These are phyloP conservation scores for Heliconius congener DNA, from an alignment of 1,140 invertebrate genomes.

Conservation along the genomic window DNA sequence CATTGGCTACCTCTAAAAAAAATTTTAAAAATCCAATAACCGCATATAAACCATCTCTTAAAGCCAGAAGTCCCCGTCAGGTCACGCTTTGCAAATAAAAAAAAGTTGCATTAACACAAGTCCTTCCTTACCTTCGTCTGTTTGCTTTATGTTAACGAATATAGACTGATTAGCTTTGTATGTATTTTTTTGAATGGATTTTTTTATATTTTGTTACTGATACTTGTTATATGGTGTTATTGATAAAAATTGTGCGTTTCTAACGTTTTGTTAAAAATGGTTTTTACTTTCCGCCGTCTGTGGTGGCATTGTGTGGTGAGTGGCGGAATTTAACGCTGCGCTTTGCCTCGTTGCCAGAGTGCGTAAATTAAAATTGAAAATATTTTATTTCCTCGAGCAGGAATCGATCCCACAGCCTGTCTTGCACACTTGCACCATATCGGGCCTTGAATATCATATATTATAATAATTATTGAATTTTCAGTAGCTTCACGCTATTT, in stretches of 20 bases:
- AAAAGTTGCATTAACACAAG: conserved; percentile 57
- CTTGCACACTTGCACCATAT: background rate
- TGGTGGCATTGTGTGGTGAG: no score
- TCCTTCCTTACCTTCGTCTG: conserved; percentile 47
- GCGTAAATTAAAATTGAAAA: no score
- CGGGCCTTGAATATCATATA: no score
- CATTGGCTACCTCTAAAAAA: background rate
- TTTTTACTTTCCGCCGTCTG: background rate
- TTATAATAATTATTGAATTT: no score
- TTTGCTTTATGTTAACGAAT: conserved; percentile 52
- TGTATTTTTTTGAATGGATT: conserved; percentile 39
- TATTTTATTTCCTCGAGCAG: background rate
- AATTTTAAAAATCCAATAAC: conserved; percentile 1
- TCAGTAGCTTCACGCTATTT: no score
- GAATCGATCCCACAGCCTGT: background rate
- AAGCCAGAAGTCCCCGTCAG: conserved; percentile 56
- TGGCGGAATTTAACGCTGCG: no score
- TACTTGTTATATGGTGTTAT: background rate
- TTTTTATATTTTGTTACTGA: background rate
- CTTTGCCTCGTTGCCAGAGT: no score
- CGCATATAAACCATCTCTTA: conserved; percentile 52
- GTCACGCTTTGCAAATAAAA: conserved; percentile 63
- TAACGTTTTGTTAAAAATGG: background rate
- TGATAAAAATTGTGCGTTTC: background rate
- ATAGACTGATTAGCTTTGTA: conserved; percentile 46